Evolutionary conservation across 2,113 vertebrate genomes (phyloP), one percentile per base, ranked within the genome.

Genomic region (Phaethornis superciliosus): DNA sequence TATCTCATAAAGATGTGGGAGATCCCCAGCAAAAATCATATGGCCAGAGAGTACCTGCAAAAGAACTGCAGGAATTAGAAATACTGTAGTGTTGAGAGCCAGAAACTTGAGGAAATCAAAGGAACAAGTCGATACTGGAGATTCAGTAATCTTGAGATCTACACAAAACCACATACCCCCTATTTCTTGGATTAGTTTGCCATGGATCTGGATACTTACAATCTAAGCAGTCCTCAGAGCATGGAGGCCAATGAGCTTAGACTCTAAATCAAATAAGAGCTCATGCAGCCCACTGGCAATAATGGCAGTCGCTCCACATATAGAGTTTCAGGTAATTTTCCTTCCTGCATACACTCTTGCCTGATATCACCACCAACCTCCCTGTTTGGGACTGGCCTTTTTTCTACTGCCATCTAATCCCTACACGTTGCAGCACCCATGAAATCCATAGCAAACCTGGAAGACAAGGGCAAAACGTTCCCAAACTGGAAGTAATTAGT

Each of bases 1-100:
- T 42, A 67, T 16, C n/a, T 14, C n/a, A 4, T 24, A 68, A 75
- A 23, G 52, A 68, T 10, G 7, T 19, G 82, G 58, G 21, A 90
- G 40, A 71, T 4, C 3, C 49, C 4, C 26, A 70, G 30, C 6
- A 60, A 75, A 18, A 81, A 89, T 28, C 58, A 62, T 44, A 19
- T 0, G 3, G 40, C 15, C 47, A 37, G 0, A 60, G 21, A 79
- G 6, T 10, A 28, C 9, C 4, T 24, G 64, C 4, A 47, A 68
- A 91, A 65, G 26, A 28, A 91, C 2, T 76, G 21, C 15, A 82
- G 30, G 54, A 96, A 72, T 54, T 10, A 82, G 49, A 76, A 93
- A 89, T 18, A 79, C 10, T 65, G 67, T 6, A 52, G 9, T 42
- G 26, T 32, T 37, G 27, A 77, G 23, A 76, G 9, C 32, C 81